Conservation (phyloP, 2,797 vertebrate genomes). For the Babyrousa celebensis region DNA sequence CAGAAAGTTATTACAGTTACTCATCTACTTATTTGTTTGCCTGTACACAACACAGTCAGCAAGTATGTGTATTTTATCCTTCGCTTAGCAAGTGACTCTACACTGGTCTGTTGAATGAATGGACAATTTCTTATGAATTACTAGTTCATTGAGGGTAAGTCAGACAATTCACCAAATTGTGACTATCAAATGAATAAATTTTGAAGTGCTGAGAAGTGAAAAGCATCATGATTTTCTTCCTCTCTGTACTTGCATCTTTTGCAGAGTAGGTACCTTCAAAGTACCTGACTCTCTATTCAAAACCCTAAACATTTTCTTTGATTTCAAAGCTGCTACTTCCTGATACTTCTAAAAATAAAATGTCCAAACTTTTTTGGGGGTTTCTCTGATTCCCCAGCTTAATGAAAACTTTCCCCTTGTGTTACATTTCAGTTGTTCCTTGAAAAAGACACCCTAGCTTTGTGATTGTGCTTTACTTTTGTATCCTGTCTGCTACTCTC, state of each 20-base stretch:
- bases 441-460: conserved; percentile 46
- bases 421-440: conserved; percentile 62
- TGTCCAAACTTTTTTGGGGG: conserved; percentile 39
- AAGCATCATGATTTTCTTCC: not conserved
- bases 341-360: conserved; percentile 36
- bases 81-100: not conserved
- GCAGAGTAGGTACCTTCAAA: conserved; percentile 24
- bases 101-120: not conserved
- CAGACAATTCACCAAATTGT: not conserved
- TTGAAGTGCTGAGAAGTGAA: not conserved
- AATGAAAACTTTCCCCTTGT: conserved; percentile 57
- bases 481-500: not conserved
- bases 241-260: conserved; percentile 44
- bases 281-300: not conserved
- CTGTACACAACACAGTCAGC: not conserved
- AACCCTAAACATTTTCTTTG: conserved; percentile 23
- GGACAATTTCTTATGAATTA: not conserved
- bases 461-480: conserved; percentile 26
- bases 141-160: not conserved
- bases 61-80: not conserved
- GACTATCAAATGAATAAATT: not conserved
- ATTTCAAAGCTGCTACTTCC: conserved; percentile 41
- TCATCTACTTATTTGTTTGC: not conserved
- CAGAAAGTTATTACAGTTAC: not conserved
- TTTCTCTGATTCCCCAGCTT: conserved; percentile 68